Percentiles rank a stretch among this genome's conserved stretches.
phyloP scores from a whole-genome alignment of 64 coral and sea anemone genomes.

The Stichodactyla mertensii region DNA sequence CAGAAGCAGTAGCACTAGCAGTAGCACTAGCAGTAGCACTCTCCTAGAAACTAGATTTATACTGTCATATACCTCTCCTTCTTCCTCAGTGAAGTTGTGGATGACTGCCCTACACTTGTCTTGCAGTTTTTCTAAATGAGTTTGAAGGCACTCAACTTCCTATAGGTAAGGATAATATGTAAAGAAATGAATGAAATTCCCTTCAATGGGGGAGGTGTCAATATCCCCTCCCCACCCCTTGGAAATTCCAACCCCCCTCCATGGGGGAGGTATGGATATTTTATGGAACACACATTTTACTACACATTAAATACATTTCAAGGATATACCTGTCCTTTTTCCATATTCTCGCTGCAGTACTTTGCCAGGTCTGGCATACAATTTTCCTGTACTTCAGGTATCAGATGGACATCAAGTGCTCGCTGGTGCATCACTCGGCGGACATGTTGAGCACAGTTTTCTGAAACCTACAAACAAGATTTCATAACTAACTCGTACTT shows the following conservation, averaged over 20 bases:
- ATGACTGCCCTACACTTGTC: slow-evolving; percentile 50
- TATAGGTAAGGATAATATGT: slow-evolving; percentile 8
- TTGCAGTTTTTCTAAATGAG: slow-evolving; percentile 47
- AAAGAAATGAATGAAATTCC: not conserved
- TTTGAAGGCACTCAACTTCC: slow-evolving; percentile 92
- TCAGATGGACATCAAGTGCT: slow-evolving; percentile 77
- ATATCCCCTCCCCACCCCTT: too few relatives aligned
- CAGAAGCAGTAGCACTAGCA: too few relatives aligned
- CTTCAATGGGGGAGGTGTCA: too few relatives aligned
- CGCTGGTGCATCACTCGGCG: slow-evolving; percentile 78
- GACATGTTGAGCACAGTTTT: slow-evolving; percentile 52
- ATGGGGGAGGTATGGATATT: too few relatives aligned
- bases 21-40: too few relatives aligned
- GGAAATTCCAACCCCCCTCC: too few relatives aligned
- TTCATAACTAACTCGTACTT: too few relatives aligned
- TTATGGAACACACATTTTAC: too few relatives aligned
- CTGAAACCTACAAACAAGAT: slow-evolving; percentile 35
- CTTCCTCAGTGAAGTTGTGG: slow-evolving; percentile 88
- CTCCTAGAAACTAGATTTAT: too few relatives aligned
- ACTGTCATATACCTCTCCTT: slow-evolving; percentile 59
- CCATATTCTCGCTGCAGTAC: slow-evolving; percentile 50
- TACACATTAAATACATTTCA: not conserved
- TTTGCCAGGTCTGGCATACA: slow-evolving; percentile 69
- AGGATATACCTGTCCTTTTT: slow-evolving; percentile 60
- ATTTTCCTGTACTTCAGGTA: slow-evolving; percentile 68